Evolutionary conservation across 2,113 vertebrate species (phyloP), one percentile per base, ranked within the genome.

Genomic region (Scopus umbretta): DNA sequence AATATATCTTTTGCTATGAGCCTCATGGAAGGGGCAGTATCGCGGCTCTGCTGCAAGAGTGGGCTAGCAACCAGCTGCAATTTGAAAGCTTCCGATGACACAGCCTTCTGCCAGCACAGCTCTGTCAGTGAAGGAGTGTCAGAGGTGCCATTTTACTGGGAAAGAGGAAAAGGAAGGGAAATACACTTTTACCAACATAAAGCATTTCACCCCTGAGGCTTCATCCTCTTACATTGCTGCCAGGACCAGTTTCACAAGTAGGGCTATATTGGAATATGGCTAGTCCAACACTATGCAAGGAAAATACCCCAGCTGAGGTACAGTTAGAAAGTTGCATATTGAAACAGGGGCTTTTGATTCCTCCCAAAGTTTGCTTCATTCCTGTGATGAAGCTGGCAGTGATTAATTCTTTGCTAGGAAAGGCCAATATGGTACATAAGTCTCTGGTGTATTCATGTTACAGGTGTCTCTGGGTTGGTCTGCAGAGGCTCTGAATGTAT

Each of bases 61-160:
- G 50, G 90, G 71, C 66, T 73, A 66, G 85, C 16, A 90, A 92
- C 71, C 88, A 96, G 59, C 67, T 83, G 74, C 71, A 82, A 34
- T 94, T 80, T 88, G 55, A 90, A 83, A 90, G 58, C 86, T 91
- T 75, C 13, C 0, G 1, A 61, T 80, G 75, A 90, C 72, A 85
- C 11, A 66, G 58, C 5, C 75, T 86, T 88, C 75, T 90, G 88
- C 88, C 63, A 94, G 53, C 53, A 88, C 40, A 73, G 36, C 25
- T 88, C 50, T 70, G 32, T 83, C 50, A 47, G 14, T 34, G 22
- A 62, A 67, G 47, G 43, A 93, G 23, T 32, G 29, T 80, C 63
- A 86, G 63, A 90, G 34, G 80, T 16, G 7, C 4, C 9, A 2
- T n/a, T 86, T 90, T 59, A 58, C 25, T n/a, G 11, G 27, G 26